phyloP scores from a whole-genome alignment of 1,140 invertebrate species.

The Carcinoscorpius rotundicauda region DNA sequence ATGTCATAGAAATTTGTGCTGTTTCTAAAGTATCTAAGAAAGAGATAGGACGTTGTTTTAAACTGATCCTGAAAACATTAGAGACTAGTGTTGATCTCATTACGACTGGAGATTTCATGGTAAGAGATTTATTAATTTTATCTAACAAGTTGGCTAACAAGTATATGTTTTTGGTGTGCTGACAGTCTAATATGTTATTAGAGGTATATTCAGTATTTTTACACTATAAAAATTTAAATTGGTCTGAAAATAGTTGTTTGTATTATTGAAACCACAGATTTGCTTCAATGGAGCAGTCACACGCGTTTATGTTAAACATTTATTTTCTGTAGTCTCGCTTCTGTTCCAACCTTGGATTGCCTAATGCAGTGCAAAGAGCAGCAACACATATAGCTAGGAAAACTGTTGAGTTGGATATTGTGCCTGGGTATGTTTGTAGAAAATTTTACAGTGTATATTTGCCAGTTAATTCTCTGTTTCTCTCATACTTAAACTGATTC shows the following conservation, averaged over 20 bases:
- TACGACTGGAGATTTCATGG: slow-evolving; percentile 98
- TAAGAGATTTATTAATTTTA: slow-evolving; percentile 28
- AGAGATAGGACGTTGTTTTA: slow-evolving; percentile 96
- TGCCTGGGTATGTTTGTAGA: slow-evolving; percentile 53
- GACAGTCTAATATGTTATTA: no score
- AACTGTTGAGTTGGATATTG: slow-evolving; percentile 93
- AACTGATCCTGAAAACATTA: slow-evolving; percentile 82
- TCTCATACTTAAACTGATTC: no score
- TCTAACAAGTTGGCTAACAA: no score
- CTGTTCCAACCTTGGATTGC: slow-evolving; percentile 53
- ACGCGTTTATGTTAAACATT: no score
- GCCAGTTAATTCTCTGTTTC: no score
- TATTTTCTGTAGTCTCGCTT: slow-evolving; percentile 38
- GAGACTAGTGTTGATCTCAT: slow-evolving; percentile 93
- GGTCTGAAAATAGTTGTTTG: no score
- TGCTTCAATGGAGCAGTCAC: no score
- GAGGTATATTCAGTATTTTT: no score
- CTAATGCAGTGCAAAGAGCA: slow-evolving; percentile 83
- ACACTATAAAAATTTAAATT: no score
- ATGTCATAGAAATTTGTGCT: slow-evolving; percentile 24
- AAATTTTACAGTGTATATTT: no score
- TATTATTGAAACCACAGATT: no score
- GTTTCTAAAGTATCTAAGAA: slow-evolving; percentile 70
- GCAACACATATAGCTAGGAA: slow-evolving; percentile 94
- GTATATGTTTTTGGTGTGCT: no score